A percentile compares a stretch with the other conserved stretches of the same genome.
Conservation (phyloP, 2,113 vertebrate genomes). For the Heptranchias perlo region DNA sequence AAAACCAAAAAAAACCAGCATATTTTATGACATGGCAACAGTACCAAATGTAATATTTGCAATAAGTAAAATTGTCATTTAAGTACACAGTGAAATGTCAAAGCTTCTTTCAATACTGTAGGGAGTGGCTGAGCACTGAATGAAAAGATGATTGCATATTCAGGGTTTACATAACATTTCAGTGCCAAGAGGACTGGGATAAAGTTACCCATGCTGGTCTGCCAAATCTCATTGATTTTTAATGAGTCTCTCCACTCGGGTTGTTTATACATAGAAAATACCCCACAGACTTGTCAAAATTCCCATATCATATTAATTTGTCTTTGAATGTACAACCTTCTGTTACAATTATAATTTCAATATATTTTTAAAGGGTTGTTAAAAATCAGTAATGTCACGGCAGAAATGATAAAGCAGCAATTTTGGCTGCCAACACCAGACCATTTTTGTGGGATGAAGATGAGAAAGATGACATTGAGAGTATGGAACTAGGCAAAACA, state of each 20-base stretch:
- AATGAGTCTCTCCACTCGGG: background rate
- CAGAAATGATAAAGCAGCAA: background rate
- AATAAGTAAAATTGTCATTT: background rate
- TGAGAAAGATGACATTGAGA: background rate
- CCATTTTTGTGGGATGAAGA: background rate
- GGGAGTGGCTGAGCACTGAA: background rate
- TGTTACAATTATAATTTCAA: background rate
- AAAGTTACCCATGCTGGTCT: background rate
- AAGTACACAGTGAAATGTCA: background rate
- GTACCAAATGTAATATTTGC: background rate
- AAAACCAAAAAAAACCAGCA: background rate
- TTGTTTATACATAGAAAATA: background rate
- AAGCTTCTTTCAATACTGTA: background rate
- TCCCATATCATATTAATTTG: background rate
- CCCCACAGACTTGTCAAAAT: background rate
- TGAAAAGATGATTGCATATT: background rate
- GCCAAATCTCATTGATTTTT: background rate
- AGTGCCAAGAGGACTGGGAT: background rate
- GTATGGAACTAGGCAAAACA: background rate
- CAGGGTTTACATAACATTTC: background rate
- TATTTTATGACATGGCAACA: background rate
- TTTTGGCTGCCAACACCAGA: background rate
- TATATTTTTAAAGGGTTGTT: background rate
- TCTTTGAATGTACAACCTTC: background rate
- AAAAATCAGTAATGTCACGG: background rate